A percentile compares a stretch with the other conserved stretches of the same genome.
phyloP scores from a whole-genome alignment of 2,888 invertebrate genomes.

The Aspidiotus destructor region DNA sequence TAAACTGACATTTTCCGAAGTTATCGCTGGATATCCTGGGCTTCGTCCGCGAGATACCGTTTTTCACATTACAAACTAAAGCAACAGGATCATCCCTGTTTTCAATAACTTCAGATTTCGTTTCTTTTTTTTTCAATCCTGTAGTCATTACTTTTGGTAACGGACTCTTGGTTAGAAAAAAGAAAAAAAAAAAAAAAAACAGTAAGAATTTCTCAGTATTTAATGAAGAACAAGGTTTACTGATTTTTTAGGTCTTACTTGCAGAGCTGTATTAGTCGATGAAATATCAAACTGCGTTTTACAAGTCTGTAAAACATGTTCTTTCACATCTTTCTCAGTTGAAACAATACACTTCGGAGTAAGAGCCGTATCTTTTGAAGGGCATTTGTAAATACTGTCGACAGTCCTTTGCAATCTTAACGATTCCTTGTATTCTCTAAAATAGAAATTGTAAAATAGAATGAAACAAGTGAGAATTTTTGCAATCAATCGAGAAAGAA shows the following conservation, averaged over 20 bases:
- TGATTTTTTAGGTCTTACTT: no score
- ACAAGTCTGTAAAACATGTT: no score
- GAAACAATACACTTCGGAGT: neutral
- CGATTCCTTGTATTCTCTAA: conserved; percentile 81
- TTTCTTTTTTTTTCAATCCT: no score
- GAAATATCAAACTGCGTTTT: no score
- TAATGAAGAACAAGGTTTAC: no score
- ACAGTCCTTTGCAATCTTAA: conserved; percentile 73
- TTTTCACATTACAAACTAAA: neutral
- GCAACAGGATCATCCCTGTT: no score
- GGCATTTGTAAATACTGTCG: conserved; percentile 41
- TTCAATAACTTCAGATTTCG: no score
- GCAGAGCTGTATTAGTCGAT: no score
- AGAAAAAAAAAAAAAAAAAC: neutral
- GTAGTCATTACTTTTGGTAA: neutral
- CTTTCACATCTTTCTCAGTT: no score
- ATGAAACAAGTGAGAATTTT: no score
- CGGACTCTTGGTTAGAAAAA: neutral
- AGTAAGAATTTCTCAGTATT: no score
- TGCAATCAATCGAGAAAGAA: neutral
- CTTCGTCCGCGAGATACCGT: conserved; percentile 3
- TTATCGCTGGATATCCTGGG: conserved; percentile 13
- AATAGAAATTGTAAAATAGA: conserved; percentile 13
- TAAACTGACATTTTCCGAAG: conserved; percentile 70
- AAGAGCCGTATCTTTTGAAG: conserved; percentile 8